Conservation (phyloP, 2,113 vertebrate species). For the Aptenodytes patagonicus region DNA sequence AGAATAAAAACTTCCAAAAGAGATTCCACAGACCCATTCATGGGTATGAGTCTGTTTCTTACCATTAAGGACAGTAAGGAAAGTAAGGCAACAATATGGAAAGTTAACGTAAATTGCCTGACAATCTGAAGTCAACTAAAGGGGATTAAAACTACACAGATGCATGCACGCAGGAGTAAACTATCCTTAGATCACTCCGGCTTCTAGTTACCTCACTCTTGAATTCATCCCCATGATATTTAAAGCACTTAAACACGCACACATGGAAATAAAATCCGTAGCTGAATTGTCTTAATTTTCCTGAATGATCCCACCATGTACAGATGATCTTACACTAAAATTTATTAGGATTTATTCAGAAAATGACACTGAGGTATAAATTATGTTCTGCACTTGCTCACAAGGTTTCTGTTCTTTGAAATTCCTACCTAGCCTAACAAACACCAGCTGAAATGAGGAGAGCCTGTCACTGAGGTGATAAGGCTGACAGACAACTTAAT, state of each 20-base stretch:
- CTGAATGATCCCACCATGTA: neutral
- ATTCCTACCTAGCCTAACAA: neutral
- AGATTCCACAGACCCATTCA: neutral
- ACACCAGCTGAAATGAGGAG: neutral
- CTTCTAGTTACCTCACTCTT: neutral
- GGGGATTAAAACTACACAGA: neutral
- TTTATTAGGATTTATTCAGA: neutral
- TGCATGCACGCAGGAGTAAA: neutral
- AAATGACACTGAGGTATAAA: neutral
- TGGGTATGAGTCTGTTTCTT: neutral
- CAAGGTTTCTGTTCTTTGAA: neutral
- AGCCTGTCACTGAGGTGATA: conserved; percentile 20
- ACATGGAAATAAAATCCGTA: neutral
- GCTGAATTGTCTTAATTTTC: neutral
- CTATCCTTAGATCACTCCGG: neutral
- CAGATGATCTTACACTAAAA: neutral
- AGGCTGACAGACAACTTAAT: conserved; percentile 46
- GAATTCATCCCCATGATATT: neutral
- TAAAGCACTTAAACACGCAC: neutral
- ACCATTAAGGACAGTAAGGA: neutral
- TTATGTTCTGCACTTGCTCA: neutral
- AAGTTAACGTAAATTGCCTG: neutral
- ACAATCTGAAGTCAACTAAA: neutral
- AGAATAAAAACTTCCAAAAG: neutral
- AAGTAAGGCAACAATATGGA: neutral